Base-by-base conservation (phyloP, 2,888 invertebrate genomes). In the Pheosia tremula region DNA sequence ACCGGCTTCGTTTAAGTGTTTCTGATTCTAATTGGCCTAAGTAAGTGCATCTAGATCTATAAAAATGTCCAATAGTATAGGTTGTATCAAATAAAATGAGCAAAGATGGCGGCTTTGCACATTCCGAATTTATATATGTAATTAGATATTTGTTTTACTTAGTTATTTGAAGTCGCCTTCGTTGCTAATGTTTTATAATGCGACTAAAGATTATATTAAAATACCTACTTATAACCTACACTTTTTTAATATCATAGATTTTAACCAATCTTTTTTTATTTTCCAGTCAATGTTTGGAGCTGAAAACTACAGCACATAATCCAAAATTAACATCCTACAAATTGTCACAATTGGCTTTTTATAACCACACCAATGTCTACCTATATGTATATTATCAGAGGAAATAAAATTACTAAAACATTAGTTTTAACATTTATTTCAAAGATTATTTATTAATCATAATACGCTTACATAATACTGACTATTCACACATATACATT, bases 251-350 rank as follows among this genome's bases (percentile, higher is more conserved):
- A 11, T 47, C 8, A n/a, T 38, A 38, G 55, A 65, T 8, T 13
- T 13, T 65, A 58, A 56, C 68, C 56, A 50, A 67, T 68, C 64
- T 71, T 72, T 83, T 86, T 83, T 81, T 78, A 82, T 90, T 66
- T 72, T 92, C 80, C 93, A 93, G 93, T 88, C 90, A 63, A 89
- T 88, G 87, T 91, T 91, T 80, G 92, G 92, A 74, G 80, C 91
- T 65, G 93, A 93, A 59, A 93, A 93, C 88, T 93, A 86, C 90
- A 64, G 71, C 67, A 86, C 73, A 58, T 63, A 65, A 64, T 53
- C 36, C 39, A 62, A 56, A 64, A 62, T 57, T 62, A 58, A 62
- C 58, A 39, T 47, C 55, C 6, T 39, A 60, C 56, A 57, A 55
- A 65, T 71, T 71, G 72, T 71, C 62, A 69, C 56, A 68, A 73